Evolutionary conservation across 2,888 invertebrate genomes (phyloP).

Genomic region (Chloroclystis v-ata): DNA sequence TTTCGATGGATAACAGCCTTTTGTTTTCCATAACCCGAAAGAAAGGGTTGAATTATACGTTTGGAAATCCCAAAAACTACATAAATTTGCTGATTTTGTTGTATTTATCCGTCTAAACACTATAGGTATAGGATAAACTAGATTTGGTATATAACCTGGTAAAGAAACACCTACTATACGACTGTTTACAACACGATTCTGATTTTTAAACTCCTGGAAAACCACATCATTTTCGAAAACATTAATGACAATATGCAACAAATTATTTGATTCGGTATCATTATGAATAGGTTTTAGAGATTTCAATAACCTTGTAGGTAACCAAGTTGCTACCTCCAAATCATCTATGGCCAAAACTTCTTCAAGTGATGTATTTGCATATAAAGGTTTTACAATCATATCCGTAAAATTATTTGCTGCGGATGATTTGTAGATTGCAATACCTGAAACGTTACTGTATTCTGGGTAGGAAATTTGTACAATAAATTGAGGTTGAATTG

Average conservation of each 20-base stretch:
- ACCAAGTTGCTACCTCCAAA: conserved; percentile 75
- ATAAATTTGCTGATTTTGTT: conserved; percentile 39
- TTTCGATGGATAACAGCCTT: conserved; percentile 68
- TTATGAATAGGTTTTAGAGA: conserved; percentile 47
- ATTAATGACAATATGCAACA: conserved; percentile 68
- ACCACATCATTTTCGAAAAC: conserved; percentile 74
- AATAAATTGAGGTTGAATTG: conserved; percentile 63
- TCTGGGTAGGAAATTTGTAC: conserved; percentile 74
- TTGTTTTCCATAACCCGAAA: conserved; percentile 74
- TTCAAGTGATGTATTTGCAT: conserved; percentile 62
- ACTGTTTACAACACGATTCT: conserved; percentile 54
- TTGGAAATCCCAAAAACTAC: conserved; percentile 79
- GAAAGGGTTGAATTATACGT: conserved; percentile 31
- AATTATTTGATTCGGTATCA: conserved; percentile 21
- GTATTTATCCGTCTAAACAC: conserved; percentile 56
- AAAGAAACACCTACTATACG: conserved; percentile 79
- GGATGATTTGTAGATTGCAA: conserved; percentile 55
- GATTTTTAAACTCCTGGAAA: conserved; percentile 65
- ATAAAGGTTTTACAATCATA: conserved; percentile 58
- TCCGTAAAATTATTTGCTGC: conserved; percentile 53
- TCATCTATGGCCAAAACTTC: conserved; percentile 65
- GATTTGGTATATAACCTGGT: conserved; percentile 76
- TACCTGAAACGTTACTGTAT: conserved; percentile 70
- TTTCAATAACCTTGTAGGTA: conserved; percentile 62
- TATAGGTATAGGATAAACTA: conserved; percentile 75